phyloP scores from a whole-genome alignment of 2,113 vertebrate genomes.

The Malurus elegans region DNA sequence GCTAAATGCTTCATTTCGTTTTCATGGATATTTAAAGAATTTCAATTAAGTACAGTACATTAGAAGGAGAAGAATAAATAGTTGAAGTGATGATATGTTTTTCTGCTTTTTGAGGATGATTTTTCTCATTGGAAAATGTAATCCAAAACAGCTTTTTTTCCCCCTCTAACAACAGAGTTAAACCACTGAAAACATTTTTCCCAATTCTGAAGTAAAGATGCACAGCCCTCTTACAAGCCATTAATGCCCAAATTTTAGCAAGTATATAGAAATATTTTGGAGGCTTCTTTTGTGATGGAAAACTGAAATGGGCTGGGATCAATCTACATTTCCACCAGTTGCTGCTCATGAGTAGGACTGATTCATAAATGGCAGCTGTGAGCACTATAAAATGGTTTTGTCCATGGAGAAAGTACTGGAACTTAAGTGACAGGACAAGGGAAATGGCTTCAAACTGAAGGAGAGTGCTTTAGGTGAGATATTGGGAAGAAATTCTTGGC shows the following conservation, averaged over 20 bases:
- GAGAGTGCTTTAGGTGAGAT: not conserved
- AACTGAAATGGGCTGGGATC: not conserved
- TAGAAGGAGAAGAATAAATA: not conserved
- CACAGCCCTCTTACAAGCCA: not conserved
- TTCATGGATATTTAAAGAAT: not conserved
- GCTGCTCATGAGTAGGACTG: rapidly evolving
- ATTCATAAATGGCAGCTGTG: not conserved
- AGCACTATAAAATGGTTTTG: not conserved
- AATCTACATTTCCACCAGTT: not conserved
- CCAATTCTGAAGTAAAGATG: not conserved
- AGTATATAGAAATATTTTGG: not conserved
- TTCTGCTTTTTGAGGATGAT: not conserved
- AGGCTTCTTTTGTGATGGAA: not conserved
- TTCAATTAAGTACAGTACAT: not conserved
- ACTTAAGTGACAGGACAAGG: not conserved
- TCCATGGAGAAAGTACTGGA: not conserved
- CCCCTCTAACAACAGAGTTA: not conserved
- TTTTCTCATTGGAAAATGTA: not conserved
- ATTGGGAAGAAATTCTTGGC: not conserved
- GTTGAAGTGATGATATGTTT: not conserved
- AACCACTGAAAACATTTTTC: not conserved
- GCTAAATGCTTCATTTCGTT: not conserved
- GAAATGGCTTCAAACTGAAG: not conserved
- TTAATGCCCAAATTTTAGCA: not conserved
- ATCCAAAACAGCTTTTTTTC: not conserved